Percentiles rank a stretch among this genome's conserved stretches.
Conservation (phyloP, 2,797 vertebrate genomes). For the Acipenser oxyrinchus region DNA sequence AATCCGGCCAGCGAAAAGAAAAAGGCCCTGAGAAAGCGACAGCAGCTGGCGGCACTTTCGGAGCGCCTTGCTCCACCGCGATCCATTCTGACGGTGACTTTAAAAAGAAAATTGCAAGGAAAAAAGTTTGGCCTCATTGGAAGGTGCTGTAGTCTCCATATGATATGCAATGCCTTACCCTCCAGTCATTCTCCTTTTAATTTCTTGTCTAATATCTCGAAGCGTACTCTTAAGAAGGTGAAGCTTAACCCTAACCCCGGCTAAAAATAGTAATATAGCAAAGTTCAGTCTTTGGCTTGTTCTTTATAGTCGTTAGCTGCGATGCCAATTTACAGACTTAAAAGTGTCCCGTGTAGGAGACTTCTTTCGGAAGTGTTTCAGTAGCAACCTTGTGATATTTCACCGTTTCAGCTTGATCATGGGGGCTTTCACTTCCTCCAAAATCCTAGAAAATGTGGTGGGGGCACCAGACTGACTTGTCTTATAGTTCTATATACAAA, state of each 20-base stretch:
- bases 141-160: constrained; percentile 73
- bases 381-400: no score
- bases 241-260: constrained; percentile 65
- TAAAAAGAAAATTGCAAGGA: constrained; percentile 41
- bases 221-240: constrained; percentile 66
- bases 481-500: no score
- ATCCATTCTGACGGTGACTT: constrained; percentile 41
- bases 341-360: no score
- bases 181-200: constrained; percentile 73
- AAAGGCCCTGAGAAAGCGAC: constrained; percentile 61
- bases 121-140: constrained; percentile 62
- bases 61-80: constrained; percentile 13
- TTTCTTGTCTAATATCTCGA: constrained; percentile 74
- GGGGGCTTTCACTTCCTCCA: no score
- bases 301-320: constrained; percentile 76
- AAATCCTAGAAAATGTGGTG: no score
- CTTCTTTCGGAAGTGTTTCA: no score
- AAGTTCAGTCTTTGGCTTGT: constrained; percentile 72
- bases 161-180: constrained; percentile 63
- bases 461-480: no score
- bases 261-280: constrained; percentile 78
- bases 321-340: constrained; percentile 66
- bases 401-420: no score
- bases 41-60: constrained; percentile 57
- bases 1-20: constrained; percentile 66